A percentile compares a stretch with the other conserved stretches of the same genome.
Conservation (phyloP, 1,140 invertebrate genomes). For the Drosophila rhopaloa region DNA sequence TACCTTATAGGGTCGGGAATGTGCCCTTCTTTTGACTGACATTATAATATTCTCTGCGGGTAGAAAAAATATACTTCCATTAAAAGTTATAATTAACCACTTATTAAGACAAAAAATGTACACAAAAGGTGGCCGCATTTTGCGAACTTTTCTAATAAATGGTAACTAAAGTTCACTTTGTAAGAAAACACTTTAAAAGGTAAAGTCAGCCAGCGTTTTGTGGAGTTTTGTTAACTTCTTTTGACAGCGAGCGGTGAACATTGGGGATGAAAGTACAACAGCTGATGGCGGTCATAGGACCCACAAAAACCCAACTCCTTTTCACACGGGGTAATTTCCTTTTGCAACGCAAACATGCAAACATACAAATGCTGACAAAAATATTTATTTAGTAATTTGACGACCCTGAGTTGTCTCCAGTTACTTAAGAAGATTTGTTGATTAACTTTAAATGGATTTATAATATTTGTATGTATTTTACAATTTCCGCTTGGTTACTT, state of each 20-base stretch:
- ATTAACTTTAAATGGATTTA: constrained; percentile 32
- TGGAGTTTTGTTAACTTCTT: constrained; percentile 28
- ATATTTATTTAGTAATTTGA: constrained; percentile 43
- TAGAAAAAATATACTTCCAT: not conserved
- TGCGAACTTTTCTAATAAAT: constrained; percentile 26
- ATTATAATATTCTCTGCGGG: no score
- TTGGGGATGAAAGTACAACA: constrained; percentile 33
- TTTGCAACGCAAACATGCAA: constrained; percentile 25
- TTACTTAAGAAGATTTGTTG: constrained; percentile 38
- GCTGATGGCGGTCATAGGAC: constrained; percentile 19
- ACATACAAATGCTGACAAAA: constrained; percentile 42
- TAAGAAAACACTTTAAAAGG: constrained; percentile 13
- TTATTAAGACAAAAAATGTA: constrained; percentile 1
- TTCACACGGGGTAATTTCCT: constrained; percentile 36
- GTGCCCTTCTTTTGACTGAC: no score
- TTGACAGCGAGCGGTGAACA: not conserved
- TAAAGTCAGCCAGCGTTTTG: constrained; percentile 26
- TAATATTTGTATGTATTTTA: constrained; percentile 16
- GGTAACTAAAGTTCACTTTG: constrained; percentile 6
- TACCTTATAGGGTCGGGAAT: no score
- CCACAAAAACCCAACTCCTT: constrained; percentile 6
- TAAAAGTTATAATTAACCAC: constrained; percentile 13
- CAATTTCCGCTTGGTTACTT: constrained; percentile 16
- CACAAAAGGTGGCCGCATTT: constrained; percentile 2
- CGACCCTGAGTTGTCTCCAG: constrained; percentile 12